Base-by-base conservation (phyloP, 2,797 vertebrate species). In the Zenarchopterus dispar region DNA sequence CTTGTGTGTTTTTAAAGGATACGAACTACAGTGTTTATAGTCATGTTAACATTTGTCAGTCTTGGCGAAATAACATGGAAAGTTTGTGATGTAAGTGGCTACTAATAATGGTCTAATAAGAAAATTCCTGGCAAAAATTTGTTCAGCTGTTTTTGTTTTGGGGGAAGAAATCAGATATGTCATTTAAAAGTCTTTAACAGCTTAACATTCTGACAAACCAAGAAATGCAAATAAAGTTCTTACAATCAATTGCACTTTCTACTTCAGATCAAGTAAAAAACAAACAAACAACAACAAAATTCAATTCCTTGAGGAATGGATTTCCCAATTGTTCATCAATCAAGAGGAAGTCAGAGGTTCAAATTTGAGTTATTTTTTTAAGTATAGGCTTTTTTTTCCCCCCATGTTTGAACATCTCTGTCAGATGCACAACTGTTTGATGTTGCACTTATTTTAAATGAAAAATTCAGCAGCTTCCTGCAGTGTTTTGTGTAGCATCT, bases 21-120 rank as follows among this genome's bases (percentile, higher is more conserved):
- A 42, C 24, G 26, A 31, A 9, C 22, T 31, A 49, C 39, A 11
- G 11, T 13, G 33, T 36, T 2, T 24, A 24, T 24, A 5, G 33
- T 36, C 22, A 28, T 42, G 18, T 22, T 33, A 22, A 48, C 42
- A 26, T 44, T 36, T 18, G 2, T 47, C 26, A 39, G 19, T 17
- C 26, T 67, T 67, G 21, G 19, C 17, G 46, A 46, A 52, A 52
- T 45, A 21, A 45, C 22, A 52, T 19, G 11, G 28, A n/a, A 46
- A 8, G 22, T 45, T 45, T 36, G 17, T 57, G 18, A 28, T 8
- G 19, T 51, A n/a, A 36, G 9, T 51, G 21, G 26, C 47, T 46
- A 11, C 51, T 57, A 36, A 26, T 26, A 26, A 26, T 26, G 24
- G 6, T 26, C 24, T 26, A 6, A 6, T 6, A 26, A 26, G 24